A percentile compares a stretch with the other conserved stretches of the same genome.
Conservation (phyloP, 1,140 invertebrate species). For the Mactra quadrangularis region DNA sequence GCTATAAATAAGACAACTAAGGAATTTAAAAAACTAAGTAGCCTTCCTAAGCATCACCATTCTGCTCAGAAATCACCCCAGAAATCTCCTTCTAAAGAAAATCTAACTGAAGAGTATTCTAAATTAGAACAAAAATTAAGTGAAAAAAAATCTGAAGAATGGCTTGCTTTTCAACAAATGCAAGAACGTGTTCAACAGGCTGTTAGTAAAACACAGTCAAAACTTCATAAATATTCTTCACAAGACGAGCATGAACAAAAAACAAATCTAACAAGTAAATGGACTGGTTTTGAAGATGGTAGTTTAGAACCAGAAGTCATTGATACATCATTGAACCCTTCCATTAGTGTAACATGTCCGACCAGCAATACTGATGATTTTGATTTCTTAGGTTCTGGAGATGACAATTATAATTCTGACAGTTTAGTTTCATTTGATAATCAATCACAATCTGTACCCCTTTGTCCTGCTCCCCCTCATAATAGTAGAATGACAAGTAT, state of each 20-base stretch:
- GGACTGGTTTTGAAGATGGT: constrained; percentile 64
- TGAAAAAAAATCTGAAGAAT: constrained; percentile 83
- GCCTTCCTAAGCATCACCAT: constrained; percentile 67
- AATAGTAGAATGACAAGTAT: constrained; percentile 67
- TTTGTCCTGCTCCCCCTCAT: constrained; percentile 58
- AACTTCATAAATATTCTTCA: constrained; percentile 80
- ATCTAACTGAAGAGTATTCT: constrained; percentile 69
- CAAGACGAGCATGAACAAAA: constrained; percentile 61
- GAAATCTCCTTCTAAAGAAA: constrained; percentile 73
- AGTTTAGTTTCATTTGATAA: background rate
- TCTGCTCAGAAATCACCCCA: constrained; percentile 71
- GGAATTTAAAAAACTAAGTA: constrained; percentile 61
- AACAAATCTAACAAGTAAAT: constrained; percentile 41
- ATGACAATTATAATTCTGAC: constrained; percentile 14
- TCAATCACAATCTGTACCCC: constrained; percentile 1
- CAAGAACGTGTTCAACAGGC: constrained; percentile 83
- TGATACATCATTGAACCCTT: constrained; percentile 48
- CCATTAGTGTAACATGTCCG: constrained; percentile 46
- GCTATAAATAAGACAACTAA: constrained; percentile 59
- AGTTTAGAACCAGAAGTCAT: constrained; percentile 49
- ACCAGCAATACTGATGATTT: constrained; percentile 28
- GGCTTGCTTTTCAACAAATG: constrained; percentile 84
- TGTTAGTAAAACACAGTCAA: constrained; percentile 81
- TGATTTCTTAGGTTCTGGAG: constrained; percentile 32
- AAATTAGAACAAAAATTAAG: constrained; percentile 67